phyloP scores from a whole-genome alignment of 2,888 invertebrate genomes.

The Sipunculus nudus region DNA sequence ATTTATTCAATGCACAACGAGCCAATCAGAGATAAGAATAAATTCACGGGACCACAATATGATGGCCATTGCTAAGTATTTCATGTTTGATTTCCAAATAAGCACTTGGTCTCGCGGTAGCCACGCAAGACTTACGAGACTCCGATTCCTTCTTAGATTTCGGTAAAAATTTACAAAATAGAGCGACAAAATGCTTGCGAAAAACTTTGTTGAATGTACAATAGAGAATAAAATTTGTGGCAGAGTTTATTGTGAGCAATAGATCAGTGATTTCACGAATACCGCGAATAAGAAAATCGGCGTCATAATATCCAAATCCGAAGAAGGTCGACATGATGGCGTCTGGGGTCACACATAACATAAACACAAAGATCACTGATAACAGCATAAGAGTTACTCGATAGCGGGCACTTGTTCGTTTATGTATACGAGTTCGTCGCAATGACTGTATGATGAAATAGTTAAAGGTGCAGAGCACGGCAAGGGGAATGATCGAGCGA shows the following conservation, averaged over 20 bases:
- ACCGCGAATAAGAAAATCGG: conserved; percentile 32
- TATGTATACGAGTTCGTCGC: conserved; percentile 50
- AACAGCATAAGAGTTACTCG: conserved; percentile 46
- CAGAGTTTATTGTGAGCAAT: conserved; percentile 37
- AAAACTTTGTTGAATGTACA: conserved; percentile 28
- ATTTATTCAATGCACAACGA: too few relatives aligned
- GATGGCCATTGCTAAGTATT: too few relatives aligned
- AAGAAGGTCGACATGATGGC: conserved; percentile 45
- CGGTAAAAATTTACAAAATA: too few relatives aligned
- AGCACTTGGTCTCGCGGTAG: too few relatives aligned
- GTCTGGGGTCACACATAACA: conserved; percentile 44
- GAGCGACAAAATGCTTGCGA: conserved; percentile 16
- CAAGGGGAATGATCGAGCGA: conserved; percentile 61
- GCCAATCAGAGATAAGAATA: too few relatives aligned
- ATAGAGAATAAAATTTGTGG: conserved; percentile 32
- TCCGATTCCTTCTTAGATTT: too few relatives aligned
- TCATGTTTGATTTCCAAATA: too few relatives aligned
- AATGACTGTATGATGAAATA: conserved; percentile 60
- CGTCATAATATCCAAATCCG: conserved; percentile 38
- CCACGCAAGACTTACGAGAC: too few relatives aligned
- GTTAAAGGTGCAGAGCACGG: conserved; percentile 58
- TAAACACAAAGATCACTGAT: conserved; percentile 44
- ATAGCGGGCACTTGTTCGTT: conserved; percentile 21
- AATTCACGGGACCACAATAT: too few relatives aligned
- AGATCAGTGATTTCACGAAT: conserved; percentile 44